phyloP scores from a whole-genome alignment of 2,113 vertebrate species.

The Halichoerus grypus region DNA sequence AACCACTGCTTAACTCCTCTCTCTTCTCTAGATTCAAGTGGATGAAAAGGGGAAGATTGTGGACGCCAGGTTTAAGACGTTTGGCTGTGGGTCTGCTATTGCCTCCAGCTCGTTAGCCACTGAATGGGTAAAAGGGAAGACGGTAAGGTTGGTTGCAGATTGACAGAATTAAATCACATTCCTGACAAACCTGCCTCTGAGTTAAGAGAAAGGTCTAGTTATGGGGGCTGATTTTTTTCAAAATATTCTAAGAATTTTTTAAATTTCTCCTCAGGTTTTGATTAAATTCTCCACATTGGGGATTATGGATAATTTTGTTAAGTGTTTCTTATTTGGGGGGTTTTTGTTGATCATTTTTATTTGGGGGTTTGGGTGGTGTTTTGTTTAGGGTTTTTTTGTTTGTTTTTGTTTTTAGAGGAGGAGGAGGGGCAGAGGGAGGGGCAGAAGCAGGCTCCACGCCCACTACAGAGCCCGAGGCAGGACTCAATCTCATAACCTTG shows the following conservation, averaged over 20 bases:
- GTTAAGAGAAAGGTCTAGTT: not conserved
- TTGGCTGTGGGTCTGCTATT: slow-evolving; percentile 96
- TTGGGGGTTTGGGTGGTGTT: not conserved
- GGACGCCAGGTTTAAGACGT: slow-evolving; percentile 96
- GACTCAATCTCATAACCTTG: not conserved
- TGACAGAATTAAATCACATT: not conserved
- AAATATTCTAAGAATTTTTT: not conserved
- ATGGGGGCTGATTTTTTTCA: not conserved
- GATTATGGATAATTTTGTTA: not conserved
- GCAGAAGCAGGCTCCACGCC: not conserved
- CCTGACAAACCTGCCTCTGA: not conserved
- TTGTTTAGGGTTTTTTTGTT: not conserved
- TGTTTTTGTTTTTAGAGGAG: not conserved
- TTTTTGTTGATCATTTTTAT: not conserved
- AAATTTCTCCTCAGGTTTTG: not conserved
- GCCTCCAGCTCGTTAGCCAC: slow-evolving; percentile 96
- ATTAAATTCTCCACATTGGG: not conserved
- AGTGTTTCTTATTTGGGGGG: not conserved
- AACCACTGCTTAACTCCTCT: not conserved
- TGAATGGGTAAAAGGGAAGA: slow-evolving; percentile 98
- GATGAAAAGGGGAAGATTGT: slow-evolving; percentile 93
- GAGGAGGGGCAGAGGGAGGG: not conserved
- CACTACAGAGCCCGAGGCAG: not conserved
- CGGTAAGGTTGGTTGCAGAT: slow-evolving; percentile 87
- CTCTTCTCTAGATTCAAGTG: slow-evolving; percentile 91